These are phyloP conservation scores for Lepidochitona cinerea DNA, from an alignment of 2,888 invertebrate genomes.

Conservation along the genomic window DNA sequence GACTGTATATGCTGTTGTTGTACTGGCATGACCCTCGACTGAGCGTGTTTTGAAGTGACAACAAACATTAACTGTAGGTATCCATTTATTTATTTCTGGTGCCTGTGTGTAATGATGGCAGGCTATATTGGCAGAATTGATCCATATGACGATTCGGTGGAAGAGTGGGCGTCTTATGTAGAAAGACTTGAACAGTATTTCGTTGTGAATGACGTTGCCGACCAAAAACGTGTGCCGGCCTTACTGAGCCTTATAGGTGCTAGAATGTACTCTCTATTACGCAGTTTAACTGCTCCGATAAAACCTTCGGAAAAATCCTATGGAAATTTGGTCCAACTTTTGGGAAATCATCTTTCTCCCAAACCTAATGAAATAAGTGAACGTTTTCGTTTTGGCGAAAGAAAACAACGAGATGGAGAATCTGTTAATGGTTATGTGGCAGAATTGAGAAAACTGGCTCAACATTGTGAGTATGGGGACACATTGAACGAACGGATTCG, in stretches of 20 bases:
- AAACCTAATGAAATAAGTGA: constrained; percentile 30
- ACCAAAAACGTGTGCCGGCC: constrained; percentile 26
- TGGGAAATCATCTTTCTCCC: constrained; percentile 20
- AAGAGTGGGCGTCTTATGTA: constrained; percentile 22
- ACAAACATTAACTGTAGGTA: too few relatives aligned
- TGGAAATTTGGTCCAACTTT: constrained; percentile 14
- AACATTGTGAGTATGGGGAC: constrained; percentile 7
- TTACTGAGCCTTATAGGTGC: constrained; percentile 29
- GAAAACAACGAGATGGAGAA: neutral
- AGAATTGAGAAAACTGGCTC: neutral
- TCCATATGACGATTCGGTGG: neutral
- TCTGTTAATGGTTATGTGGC: neutral
- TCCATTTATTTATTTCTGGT: too few relatives aligned
- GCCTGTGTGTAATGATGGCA: too few relatives aligned
- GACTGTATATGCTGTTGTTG: too few relatives aligned
- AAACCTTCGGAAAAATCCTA: constrained; percentile 28
- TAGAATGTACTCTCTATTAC: constrained; percentile 9
- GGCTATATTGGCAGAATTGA: constrained; percentile 6
- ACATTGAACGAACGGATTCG: constrained; percentile 22
- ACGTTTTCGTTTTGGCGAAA: constrained; percentile 10
- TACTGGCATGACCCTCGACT: too few relatives aligned
- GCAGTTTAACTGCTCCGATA: constrained; percentile 23
- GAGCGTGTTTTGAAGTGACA: too few relatives aligned
- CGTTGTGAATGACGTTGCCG: constrained; percentile 22
- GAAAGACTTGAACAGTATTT: constrained; percentile 32